Percentiles rank a stretch among this genome's conserved stretches.
These are phyloP conservation scores for Unio pictorum DNA, from an alignment of 2,888 invertebrate species.

Conservation along the genomic window DNA sequence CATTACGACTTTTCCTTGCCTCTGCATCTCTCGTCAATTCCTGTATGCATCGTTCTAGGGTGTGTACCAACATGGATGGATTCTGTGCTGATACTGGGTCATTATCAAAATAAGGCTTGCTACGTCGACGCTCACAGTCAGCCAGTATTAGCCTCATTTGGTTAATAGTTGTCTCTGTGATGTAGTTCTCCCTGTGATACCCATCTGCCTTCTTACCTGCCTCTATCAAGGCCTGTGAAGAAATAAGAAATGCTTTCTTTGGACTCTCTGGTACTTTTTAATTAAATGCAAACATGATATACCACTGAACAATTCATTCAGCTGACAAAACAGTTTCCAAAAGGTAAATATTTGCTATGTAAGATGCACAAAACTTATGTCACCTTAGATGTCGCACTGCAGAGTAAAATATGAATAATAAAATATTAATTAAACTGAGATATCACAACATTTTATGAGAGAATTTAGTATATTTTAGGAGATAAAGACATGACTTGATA, in stretches of 20 bases:
- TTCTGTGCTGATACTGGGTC: conserved; percentile 57
- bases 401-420: too few species aligned
- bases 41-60: conserved; percentile 60
- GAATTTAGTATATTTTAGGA: too few species aligned
- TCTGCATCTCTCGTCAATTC: conserved; percentile 55
- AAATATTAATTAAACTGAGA: too few species aligned
- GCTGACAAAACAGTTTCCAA: too few species aligned
- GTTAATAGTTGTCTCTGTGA: conserved; percentile 53
- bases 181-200: conserved; percentile 43
- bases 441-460: too few species aligned
- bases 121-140: conserved; percentile 55
- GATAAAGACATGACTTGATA: too few species aligned
- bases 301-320: too few species aligned
- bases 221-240: conserved; percentile 48
- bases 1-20: conserved; percentile 37
- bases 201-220: conserved; percentile 47
- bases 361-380: too few species aligned
- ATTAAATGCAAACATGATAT: too few species aligned
- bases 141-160: conserved; percentile 57
- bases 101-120: conserved; percentile 57
- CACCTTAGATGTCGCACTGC: too few species aligned
- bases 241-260: not conserved
- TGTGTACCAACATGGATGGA: conserved; percentile 58
- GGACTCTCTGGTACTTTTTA: too few species aligned
- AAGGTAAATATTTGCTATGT: too few species aligned